Conservation (phyloP, 2,888 invertebrate genomes). For the Dryococelus australis region DNA sequence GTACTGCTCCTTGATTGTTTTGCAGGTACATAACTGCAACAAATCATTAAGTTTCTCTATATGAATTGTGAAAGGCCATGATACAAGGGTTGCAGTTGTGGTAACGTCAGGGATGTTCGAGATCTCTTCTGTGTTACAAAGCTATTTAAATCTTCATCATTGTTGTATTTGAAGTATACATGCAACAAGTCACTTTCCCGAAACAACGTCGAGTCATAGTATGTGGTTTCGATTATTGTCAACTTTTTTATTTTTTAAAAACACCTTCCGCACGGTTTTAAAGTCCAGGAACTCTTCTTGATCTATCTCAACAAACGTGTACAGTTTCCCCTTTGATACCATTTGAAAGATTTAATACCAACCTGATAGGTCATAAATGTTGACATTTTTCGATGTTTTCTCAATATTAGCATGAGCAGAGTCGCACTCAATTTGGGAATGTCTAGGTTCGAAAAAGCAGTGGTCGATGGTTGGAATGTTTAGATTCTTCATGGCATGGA, state of each 20-base stretch:
- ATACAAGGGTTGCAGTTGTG: conserved; percentile 5
- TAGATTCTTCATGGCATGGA: not conserved
- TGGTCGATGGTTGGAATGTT: conserved; percentile 12
- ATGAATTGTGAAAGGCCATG: not conserved
- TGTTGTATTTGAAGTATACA: conserved; percentile 18
- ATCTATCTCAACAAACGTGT: not conserved
- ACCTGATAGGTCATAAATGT: conserved; percentile 19
- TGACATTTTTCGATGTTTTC: not conserved
- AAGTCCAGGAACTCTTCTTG: conserved; percentile 23
- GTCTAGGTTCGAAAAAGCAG: not conserved
- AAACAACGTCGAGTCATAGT: not conserved
- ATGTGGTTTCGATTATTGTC: not conserved
- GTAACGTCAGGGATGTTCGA: not conserved
- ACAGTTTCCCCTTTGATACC: not conserved
- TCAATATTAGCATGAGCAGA: conserved; percentile 12
- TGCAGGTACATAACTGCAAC: not conserved
- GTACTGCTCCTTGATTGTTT: not conserved
- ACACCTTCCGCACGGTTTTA: no score
- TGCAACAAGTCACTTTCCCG: not conserved
- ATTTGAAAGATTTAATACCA: not conserved
- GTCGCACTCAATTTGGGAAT: not conserved
- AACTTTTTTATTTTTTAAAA: conserved; percentile 24
- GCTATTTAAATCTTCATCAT: no score
- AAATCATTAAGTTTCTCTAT: not conserved
- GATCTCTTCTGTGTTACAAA: conserved; percentile 1